Conservation (phyloP, 2,113 vertebrate genomes). For the Oncorhynchus mykiss region DNA sequence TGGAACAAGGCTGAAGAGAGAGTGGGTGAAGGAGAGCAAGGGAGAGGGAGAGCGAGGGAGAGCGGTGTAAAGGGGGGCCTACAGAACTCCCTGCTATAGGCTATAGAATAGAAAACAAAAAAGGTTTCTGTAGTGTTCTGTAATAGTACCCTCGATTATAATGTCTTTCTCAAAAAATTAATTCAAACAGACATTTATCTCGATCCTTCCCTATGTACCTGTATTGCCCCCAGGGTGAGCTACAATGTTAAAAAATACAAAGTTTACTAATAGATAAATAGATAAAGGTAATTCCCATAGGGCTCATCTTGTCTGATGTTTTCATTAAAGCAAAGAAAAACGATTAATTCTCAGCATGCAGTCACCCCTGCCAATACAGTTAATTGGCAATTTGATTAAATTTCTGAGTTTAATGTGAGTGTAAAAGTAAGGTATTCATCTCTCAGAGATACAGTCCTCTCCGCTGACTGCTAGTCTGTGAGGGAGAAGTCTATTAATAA, state of each 20-base stretch:
- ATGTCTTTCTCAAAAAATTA: neutral
- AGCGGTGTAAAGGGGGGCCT: no score
- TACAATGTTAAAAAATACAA: constrained; percentile 16
- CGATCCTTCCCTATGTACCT: no score
- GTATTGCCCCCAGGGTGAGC: no score
- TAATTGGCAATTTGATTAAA: constrained; percentile 72
- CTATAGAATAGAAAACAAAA: no score
- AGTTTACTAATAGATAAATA: constrained; percentile 63
- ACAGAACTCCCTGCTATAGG: no score
- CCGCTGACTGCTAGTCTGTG: constrained; percentile 29
- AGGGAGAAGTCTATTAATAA: constrained; percentile 61
- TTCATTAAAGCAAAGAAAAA: constrained; percentile 49
- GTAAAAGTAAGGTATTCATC: constrained; percentile 43
- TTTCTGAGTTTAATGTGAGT: constrained; percentile 56
- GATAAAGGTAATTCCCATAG: constrained; percentile 58
- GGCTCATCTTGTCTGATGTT: constrained; percentile 41
- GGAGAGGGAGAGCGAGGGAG: neutral
- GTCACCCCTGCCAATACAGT: constrained; percentile 62
- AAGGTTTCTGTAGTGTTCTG: no score
- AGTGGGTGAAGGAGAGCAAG: neutral
- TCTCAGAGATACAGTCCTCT: constrained; percentile 49
- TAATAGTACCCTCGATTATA: neutral
- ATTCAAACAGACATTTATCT: no score
- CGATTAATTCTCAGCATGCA: constrained; percentile 42
- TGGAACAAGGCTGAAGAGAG: no score